These are phyloP conservation scores for Lepus americanus DNA, from an alignment of 2,113 vertebrate species.

Conservation along the genomic window DNA sequence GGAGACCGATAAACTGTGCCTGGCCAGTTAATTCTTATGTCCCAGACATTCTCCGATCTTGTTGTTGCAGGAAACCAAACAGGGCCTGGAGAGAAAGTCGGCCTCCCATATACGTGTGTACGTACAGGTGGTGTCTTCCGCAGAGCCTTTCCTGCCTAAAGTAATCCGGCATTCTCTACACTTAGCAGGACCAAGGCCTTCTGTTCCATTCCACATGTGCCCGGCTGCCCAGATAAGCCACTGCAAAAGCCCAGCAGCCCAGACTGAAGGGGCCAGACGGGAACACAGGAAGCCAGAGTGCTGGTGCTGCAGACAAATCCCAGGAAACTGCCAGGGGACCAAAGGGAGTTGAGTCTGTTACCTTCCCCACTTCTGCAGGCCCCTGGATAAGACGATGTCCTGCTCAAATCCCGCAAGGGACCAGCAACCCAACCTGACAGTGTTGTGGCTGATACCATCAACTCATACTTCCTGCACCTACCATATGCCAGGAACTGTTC, in stretches of 20 bases:
- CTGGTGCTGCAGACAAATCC: neutral
- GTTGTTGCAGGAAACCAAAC: neutral
- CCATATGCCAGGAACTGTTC: neutral
- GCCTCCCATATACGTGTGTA: neutral
- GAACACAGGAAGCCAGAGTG: neutral
- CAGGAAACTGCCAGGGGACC: neutral
- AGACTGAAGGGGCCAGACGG: neutral
- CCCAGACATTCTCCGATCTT: conserved; percentile 27
- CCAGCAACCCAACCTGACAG: neutral
- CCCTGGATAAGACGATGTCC: neutral
- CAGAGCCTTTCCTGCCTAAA: neutral
- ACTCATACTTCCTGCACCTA: neutral
- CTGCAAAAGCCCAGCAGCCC: neutral
- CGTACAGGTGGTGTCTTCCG: neutral
- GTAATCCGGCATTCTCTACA: neutral
- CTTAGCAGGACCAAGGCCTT: neutral
- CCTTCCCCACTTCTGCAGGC: neutral
- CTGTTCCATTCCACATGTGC: neutral
- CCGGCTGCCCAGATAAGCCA: neutral
- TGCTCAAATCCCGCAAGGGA: neutral
- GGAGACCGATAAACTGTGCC: conserved; percentile 43
- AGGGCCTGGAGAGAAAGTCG: neutral
- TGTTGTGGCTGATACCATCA: neutral
- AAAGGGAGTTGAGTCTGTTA: neutral
- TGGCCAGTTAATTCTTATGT: conserved; percentile 45